A percentile compares a stretch with the other conserved stretches of the same genome.
phyloP scores from a whole-genome alignment of 23 tunicate species.

The Styela clava region DNA sequence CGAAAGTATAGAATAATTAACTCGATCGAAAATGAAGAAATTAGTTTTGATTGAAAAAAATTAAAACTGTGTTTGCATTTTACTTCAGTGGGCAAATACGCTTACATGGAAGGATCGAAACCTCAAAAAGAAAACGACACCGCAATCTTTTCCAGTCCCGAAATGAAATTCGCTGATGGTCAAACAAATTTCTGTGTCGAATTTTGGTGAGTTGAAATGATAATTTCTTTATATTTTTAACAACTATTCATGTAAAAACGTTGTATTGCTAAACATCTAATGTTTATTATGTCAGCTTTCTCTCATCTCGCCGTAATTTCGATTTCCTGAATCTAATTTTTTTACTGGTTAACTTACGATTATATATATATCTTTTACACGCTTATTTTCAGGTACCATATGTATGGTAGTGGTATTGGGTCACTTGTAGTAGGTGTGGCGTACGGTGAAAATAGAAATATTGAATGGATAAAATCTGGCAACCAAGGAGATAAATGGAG shows the following conservation, averaged over 20 bases:
- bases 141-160: conserved; percentile 32
- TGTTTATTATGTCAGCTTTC: too few species aligned
- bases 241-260: too few species aligned
- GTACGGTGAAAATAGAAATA: conserved; percentile 9
- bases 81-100: conserved; percentile 67
- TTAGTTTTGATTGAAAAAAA: too few species aligned
- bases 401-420: conserved; percentile 46
- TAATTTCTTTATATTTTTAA: too few species aligned
- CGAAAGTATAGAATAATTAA: too few species aligned
- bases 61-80: too few species aligned
- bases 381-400: conserved; percentile 59
- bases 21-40: too few species aligned
- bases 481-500: conserved; percentile 49
- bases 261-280: too few species aligned
- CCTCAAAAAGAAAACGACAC: conserved; percentile 33
- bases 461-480: conserved; percentile 43
- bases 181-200: conserved; percentile 30
- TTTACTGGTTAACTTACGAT: too few species aligned
- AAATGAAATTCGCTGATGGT: conserved; percentile 5
- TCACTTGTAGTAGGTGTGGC: conserved; percentile 40
- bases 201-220: conserved; percentile 58
- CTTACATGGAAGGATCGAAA: conserved; percentile 57
- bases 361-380: too few species aligned
- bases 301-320: too few species aligned
- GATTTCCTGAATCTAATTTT: too few species aligned